Percentiles rank a stretch among this genome's conserved stretches.
Evolutionary conservation across 2,888 invertebrate species (phyloP).

Genomic region (Cephus runcator): DNA sequence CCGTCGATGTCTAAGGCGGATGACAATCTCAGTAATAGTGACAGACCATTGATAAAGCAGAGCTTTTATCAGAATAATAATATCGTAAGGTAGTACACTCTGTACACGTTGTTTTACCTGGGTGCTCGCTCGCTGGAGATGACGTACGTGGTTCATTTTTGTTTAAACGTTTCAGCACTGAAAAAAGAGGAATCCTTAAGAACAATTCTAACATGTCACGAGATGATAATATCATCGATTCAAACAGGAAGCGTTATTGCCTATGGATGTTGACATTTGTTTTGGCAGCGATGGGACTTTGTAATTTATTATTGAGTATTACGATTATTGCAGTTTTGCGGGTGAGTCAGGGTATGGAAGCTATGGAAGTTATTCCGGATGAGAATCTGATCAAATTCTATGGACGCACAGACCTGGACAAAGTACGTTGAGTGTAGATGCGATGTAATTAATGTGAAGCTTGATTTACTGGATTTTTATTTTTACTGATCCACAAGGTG

Average conservation of each 20-base stretch:
- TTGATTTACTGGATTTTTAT: neutral
- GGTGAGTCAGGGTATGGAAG: conserved; percentile 86
- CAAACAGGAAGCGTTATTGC: conserved; percentile 53
- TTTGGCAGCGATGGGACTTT: conserved; percentile 73
- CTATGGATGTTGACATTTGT: conserved; percentile 83
- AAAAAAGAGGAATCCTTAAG: conserved; percentile 14
- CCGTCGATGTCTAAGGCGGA: conserved; percentile 58
- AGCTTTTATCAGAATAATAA: conserved; percentile 37
- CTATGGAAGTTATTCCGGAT: conserved; percentile 83
- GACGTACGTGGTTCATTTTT: neutral
- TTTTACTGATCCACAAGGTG: conserved; percentile 38
- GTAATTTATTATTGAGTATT: conserved; percentile 83
- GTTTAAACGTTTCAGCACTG: conserved; percentile 5
- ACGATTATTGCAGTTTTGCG: conserved; percentile 84
- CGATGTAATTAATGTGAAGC: neutral
- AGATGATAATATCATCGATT: conserved; percentile 1
- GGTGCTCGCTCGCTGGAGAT: neutral
- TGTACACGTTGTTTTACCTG: neutral
- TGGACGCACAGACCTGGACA: conserved; percentile 80
- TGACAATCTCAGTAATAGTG: conserved; percentile 60
- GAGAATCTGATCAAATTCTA: conserved; percentile 81
- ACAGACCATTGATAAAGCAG: conserved; percentile 55
- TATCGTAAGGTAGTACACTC: conserved; percentile 28
- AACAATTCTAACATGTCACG: conserved; percentile 5
- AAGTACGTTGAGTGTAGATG: conserved; percentile 67